Percentiles rank a stretch among this genome's conserved stretches.
Conservation (phyloP, 2,888 invertebrate genomes). For the Eupsilia transversa region DNA sequence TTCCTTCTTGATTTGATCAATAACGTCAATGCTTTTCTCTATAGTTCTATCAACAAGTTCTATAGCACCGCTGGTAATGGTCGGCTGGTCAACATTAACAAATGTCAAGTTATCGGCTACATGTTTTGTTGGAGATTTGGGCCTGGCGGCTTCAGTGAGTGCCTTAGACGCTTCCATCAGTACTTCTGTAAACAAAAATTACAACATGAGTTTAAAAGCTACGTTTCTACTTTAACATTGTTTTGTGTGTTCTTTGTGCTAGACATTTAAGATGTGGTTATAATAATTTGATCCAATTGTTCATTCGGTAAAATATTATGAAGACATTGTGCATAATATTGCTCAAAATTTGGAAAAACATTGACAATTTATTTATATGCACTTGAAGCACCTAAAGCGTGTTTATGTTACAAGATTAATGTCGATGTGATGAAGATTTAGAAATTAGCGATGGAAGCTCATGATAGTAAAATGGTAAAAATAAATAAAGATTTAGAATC, state of each 20-base stretch:
- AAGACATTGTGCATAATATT: slow-evolving; percentile 42
- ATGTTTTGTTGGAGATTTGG: slow-evolving; percentile 88
- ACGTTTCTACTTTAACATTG: background rate
- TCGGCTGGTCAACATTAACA: slow-evolving; percentile 89
- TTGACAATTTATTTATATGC: slow-evolving; percentile 51
- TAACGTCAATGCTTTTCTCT: slow-evolving; percentile 85
- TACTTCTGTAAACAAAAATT: slow-evolving; percentile 81
- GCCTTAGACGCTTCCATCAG: slow-evolving; percentile 82
- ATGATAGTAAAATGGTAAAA: slow-evolving; percentile 79
- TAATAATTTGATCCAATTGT: slow-evolving; percentile 32
- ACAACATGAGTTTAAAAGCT: slow-evolving; percentile 31
- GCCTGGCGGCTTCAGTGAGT: slow-evolving; percentile 82
- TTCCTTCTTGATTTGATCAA: slow-evolving; percentile 86
- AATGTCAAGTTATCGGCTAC: slow-evolving; percentile 86
- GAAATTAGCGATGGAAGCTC: slow-evolving; percentile 78
- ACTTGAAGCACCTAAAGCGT: slow-evolving; percentile 76
- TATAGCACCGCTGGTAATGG: slow-evolving; percentile 89
- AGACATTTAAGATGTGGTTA: slow-evolving; percentile 54
- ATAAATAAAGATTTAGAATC: slow-evolving; percentile 84
- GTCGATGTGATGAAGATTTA: slow-evolving; percentile 64
- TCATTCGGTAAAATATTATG: slow-evolving; percentile 23
- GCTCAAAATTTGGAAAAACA: slow-evolving; percentile 43
- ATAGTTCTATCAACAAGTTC: slow-evolving; percentile 89
- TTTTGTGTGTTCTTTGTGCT: slow-evolving; percentile 43
- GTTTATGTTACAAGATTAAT: slow-evolving; percentile 65